These are phyloP conservation scores for Jaculus jaculus DNA, from an alignment of 2,113 vertebrate species.

Conservation along the genomic window DNA sequence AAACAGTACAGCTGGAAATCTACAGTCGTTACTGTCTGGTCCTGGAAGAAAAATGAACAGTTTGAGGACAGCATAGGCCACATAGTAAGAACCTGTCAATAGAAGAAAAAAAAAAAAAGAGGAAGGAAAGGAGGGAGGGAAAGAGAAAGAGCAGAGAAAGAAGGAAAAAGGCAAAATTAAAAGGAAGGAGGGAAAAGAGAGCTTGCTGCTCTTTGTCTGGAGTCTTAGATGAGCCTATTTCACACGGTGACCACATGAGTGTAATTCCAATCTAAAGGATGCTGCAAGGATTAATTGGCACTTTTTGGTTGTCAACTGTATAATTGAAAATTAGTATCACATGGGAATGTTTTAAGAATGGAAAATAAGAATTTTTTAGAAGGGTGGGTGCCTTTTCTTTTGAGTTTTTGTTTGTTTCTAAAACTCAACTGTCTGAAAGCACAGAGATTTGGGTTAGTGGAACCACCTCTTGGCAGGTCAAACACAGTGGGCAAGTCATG, in stretches of 20 bases:
- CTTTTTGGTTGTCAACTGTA: not conserved
- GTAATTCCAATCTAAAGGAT: not conserved
- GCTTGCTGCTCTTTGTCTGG: not conserved
- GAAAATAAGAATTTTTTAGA: not conserved
- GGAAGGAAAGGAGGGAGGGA: too few relatives aligned
- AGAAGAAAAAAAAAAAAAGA: too few relatives aligned
- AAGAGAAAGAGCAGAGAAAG: not conserved
- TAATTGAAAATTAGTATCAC: conserved; percentile 24
- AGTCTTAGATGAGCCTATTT: not conserved
- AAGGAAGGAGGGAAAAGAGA: too few relatives aligned
- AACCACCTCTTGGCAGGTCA: not conserved
- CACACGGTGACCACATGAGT: not conserved
- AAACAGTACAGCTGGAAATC: not conserved
- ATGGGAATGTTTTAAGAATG: not conserved
- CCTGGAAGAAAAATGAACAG: not conserved
- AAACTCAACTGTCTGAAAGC: not conserved
- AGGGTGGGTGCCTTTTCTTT: too few relatives aligned
- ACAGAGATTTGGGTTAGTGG: not conserved
- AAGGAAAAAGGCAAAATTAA: too few relatives aligned
- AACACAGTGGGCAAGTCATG: not conserved
- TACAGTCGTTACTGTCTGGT: not conserved
- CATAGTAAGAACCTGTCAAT: too few relatives aligned
- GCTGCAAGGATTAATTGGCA: not conserved
- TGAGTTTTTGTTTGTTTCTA: not conserved
- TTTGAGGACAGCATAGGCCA: not conserved